These are phyloP conservation scores for Paedocypris micromegethes DNA, from an alignment of 2,797 vertebrate species.

Conservation along the genomic window DNA sequence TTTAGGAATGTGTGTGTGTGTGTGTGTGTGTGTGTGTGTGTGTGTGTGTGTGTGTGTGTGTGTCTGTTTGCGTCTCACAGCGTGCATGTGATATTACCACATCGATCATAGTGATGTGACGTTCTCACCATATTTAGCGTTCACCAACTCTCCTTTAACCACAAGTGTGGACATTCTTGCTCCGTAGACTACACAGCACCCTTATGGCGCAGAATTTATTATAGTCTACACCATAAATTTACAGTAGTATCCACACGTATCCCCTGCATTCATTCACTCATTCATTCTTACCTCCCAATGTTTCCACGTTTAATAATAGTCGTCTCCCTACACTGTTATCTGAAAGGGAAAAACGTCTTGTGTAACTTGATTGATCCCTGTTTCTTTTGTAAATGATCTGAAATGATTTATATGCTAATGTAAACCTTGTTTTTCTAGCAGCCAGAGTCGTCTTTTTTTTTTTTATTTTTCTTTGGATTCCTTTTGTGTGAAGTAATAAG, in stretches of 20 bases:
- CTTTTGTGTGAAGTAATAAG: neutral
- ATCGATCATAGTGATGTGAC: conserved; percentile 15
- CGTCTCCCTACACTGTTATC: neutral
- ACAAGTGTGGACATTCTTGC: conserved; percentile 29
- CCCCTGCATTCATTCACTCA: neutral
- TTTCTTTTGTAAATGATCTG: conserved; percentile 18
- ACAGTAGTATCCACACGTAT: neutral
- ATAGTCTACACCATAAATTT: conserved; percentile 28
- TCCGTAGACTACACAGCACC: conserved; percentile 43
- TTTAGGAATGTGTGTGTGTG: neutral
- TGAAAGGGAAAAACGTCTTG: neutral
- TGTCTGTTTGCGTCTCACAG: neutral
- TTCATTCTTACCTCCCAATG: neutral
- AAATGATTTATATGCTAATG: neutral
- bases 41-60: conserved; percentile 14
- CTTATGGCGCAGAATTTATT: conserved; percentile 34
- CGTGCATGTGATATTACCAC: neutral
- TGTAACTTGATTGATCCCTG: neutral
- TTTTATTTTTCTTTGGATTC: neutral
- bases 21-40: neutral
- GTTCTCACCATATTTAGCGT: conserved; percentile 37
- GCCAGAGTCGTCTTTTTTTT: neutral
- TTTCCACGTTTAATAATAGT: conserved; percentile 5
- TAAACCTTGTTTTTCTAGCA: neutral
- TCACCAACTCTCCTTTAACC: conserved; percentile 14